Evolutionary conservation across 2,888 invertebrate genomes (phyloP).

Genomic region (Petrolisthes cinctipes): DNA sequence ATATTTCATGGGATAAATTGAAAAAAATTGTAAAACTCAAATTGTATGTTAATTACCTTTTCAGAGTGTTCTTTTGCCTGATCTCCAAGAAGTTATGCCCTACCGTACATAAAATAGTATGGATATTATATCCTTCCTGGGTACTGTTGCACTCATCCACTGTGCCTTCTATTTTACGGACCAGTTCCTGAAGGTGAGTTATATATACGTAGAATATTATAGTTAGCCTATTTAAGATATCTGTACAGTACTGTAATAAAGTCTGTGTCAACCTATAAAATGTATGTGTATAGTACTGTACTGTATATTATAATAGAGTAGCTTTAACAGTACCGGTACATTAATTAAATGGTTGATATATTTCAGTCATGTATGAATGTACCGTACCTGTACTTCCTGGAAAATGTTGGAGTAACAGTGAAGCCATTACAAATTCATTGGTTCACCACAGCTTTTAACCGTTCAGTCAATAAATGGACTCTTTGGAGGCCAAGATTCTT

Average conservation of each 20-base stretch:
- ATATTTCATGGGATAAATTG: no score
- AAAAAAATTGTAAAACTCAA: no score
- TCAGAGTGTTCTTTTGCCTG: no score
- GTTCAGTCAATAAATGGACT: constrained; percentile 82
- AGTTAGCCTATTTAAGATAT: background rate
- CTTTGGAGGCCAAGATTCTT: constrained; percentile 76
- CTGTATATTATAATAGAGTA: background rate
- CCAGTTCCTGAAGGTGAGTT: constrained; percentile 38
- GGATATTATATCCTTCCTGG: constrained; percentile 37
- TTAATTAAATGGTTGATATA: background rate
- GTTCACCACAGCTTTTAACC: constrained; percentile 84
- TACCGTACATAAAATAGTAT: background rate
- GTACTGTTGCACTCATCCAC: constrained; percentile 20
- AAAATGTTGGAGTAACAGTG: constrained; percentile 82
- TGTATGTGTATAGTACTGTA: background rate
- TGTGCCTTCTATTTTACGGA: constrained; percentile 37
- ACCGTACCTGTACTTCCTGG: constrained; percentile 81
- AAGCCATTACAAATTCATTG: constrained; percentile 81
- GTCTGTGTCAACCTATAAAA: background rate
- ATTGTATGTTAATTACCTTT: no score
- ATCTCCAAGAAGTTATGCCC: background rate
- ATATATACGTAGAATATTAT: background rate
- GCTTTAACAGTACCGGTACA: background rate
- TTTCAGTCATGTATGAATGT: constrained; percentile 62
- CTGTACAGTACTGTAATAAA: background rate